Conservation (phyloP, 2,888 invertebrate genomes). For the Nipponacmea schrenckii region DNA sequence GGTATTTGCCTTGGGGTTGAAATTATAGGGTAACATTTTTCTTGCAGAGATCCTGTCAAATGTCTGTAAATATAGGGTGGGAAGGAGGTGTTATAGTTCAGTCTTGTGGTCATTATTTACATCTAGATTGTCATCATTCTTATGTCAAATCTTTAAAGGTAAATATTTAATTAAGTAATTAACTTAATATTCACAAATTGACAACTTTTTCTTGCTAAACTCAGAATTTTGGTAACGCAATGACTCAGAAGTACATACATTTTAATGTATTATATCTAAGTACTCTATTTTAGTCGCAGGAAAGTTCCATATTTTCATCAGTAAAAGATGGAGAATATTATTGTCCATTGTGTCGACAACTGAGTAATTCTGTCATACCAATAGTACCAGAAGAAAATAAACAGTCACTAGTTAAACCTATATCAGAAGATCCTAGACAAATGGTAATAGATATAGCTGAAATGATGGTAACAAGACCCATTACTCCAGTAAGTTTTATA, state of each 20-base stretch:
- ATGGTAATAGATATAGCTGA: constrained; percentile 62
- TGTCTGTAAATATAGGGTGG: constrained; percentile 63
- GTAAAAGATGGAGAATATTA: constrained; percentile 78
- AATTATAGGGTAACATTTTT: too few relatives aligned
- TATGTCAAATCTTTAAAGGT: constrained; percentile 85
- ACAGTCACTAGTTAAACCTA: constrained; percentile 46
- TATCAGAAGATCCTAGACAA: constrained; percentile 43
- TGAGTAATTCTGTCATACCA: constrained; percentile 88
- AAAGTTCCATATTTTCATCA: constrained; percentile 69
- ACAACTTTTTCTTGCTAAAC: too few relatives aligned
- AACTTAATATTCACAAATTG: not conserved
- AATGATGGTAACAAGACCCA: constrained; percentile 70
- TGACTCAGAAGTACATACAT: not conserved
- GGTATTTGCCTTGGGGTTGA: too few relatives aligned
- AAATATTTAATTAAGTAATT: constrained; percentile 23
- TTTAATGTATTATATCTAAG: not conserved
- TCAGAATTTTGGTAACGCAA: not conserved
- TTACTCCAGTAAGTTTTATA: constrained; percentile 54
- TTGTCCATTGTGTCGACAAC: constrained; percentile 93
- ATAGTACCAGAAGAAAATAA: constrained; percentile 58
- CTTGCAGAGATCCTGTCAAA: constrained; percentile 52
- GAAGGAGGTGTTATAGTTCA: constrained; percentile 85
- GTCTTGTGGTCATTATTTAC: constrained; percentile 96
- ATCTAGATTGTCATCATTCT: constrained; percentile 90
- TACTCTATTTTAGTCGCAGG: constrained; percentile 39